Base-by-base conservation (phyloP, 2,888 invertebrate genomes). In the Lobophora halterata region DNA sequence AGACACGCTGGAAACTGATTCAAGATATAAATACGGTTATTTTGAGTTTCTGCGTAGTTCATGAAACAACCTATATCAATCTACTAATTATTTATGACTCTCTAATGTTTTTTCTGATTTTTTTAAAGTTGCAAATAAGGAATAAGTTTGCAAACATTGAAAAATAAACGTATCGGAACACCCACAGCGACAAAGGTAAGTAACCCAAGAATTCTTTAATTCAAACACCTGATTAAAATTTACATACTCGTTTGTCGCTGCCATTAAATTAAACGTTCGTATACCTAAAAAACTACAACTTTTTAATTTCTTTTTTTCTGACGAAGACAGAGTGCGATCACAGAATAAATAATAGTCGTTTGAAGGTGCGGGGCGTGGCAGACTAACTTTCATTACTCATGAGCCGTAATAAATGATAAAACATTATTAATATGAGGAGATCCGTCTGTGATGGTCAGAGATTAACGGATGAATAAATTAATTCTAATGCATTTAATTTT, bases 381-480 rank as follows among this genome's bases (percentile, higher is more conserved):
- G 75, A 64, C 72, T 75, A 77, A 85, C 77, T 85, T 85, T 82
- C 87, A 87, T 87, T 86, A 87, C 86, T 86, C 86, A 85, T 65
- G 61, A 65, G 67, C 69, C 65, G 73, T 87, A 82, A 87, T 85
- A 87, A 87, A 87, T 87, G 85, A 87, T 87, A 87, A 86, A 81
- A 85, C 85, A 87, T 87, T 87, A 87, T 87, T 86, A 87, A 86
- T 86, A 79, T 71, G 71, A 64, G 59, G 72, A 73, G 80, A 85
- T 83, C 80, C 76, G 64, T 65, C 68, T 69, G 37, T 75, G 80
- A 82, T 77, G 79, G 71, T 73, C 68, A 74, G 69, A 69, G 75
- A 77, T 76, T 80, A 76, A 79, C 77, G 61, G 62, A 65, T 64
- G 74, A 74, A 79, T 79, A 80, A 82, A 85, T 85, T 85, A 85